phyloP scores from a whole-genome alignment of 2,797 vertebrate species.

The Alcedo quadribrachys region DNA sequence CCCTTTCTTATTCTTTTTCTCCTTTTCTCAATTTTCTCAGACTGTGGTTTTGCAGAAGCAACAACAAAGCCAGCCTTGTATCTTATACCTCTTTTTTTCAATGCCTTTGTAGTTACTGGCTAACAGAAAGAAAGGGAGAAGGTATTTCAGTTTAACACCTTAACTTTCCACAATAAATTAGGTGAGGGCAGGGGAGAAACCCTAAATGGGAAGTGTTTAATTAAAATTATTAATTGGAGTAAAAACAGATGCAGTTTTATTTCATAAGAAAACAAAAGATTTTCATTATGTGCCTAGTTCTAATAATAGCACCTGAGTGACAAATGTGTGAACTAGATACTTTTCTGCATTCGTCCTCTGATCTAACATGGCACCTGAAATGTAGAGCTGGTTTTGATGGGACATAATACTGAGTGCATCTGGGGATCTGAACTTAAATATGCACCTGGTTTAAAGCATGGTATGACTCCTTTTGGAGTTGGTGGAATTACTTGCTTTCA shows the following conservation, averaged over 20 bases:
- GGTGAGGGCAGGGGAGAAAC: not conserved
- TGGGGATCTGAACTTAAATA: not conserved
- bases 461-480: not conserved
- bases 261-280: not conserved
- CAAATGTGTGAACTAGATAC: not conserved
- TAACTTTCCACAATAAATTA: not conserved
- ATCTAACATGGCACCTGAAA: not conserved
- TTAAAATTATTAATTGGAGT: not conserved
- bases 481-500: not conserved
- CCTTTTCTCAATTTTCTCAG: not conserved
- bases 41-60: not conserved
- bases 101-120: not conserved
- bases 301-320: not conserved
- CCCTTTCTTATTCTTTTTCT: not conserved
- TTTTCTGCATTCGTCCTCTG: not conserved
- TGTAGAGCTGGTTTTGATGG: not conserved
- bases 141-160: not conserved
- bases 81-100: not conserved
- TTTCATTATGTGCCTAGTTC: not conserved
- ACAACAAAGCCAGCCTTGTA: not conserved
- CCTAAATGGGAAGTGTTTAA: not conserved
- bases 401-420: not conserved
- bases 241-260: not conserved
- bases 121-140: not conserved
- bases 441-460: fast-evolving